Base-by-base conservation (phyloP, 1,140 invertebrate genomes). In the Philopotamus ludificatus region DNA sequence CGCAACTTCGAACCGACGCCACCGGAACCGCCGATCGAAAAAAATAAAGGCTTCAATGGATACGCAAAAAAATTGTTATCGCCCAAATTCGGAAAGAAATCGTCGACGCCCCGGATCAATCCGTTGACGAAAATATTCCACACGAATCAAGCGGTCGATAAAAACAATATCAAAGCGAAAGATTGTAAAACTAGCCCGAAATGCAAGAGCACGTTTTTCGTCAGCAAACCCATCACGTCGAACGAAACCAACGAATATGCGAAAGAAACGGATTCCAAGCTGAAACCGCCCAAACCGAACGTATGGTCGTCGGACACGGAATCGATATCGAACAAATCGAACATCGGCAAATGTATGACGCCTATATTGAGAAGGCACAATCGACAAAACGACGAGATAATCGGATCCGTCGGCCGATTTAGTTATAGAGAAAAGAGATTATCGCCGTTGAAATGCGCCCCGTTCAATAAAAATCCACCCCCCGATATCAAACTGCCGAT, bases 271-370 rank as follows among this genome's bases (percentile, higher is more conserved):
- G 4, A 34, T 34, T 34, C 10, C 23, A 60, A 60, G 15, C 47
- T 10, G 16, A 60, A 62, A 42, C 55, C 21, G n/a, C 58, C 50
- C 20, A 63, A 58, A 53, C 34, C 59, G 3, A 66, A 59, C 39
- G 47, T 55, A 41, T 70, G 68, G 64, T 47, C 59, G 25, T 16
- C 47, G 9, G 26, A 39, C n/a, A 21, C 61, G 16, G 12, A 41
- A 15, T 26, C 59, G 26, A 45, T 23, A 25, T 12, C 51, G 15
- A 62, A 76, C 1, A 79, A 79, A 54, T 75, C 77, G 1, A 76
- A 72, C 55, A 61, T 77, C 64, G 77, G 78, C 0, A 79, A 79
- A 61, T 77, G 77, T 0, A 79, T 79, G 75, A 81, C 79, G 8
- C 79, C 79, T 0, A 75, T 76, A 70, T 76, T 81, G 58, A 67